phyloP scores from a whole-genome alignment of 2,888 invertebrate genomes.

The Caenorhabditis sp. region DNA sequence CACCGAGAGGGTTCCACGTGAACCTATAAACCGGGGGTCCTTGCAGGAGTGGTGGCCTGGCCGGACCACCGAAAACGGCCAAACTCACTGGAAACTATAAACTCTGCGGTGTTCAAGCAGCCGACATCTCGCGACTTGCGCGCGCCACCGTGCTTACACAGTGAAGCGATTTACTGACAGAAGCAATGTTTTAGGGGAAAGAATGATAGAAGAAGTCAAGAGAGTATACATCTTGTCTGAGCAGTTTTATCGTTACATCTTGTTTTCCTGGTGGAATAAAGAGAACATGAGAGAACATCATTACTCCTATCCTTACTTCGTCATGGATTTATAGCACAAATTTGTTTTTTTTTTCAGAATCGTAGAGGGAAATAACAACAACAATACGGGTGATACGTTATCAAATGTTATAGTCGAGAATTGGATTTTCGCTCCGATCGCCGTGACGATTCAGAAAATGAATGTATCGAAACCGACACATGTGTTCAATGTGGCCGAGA shows the following conservation, averaged over 20 bases:
- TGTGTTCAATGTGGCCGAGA: slow-evolving; percentile 47
- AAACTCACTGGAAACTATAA: background rate
- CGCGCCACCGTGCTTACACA: background rate
- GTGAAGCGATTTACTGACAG: background rate
- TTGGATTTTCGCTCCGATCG: slow-evolving; percentile 73
- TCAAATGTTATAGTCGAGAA: slow-evolving; percentile 62
- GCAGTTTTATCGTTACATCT: too few relatives aligned
- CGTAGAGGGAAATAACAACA: slow-evolving; percentile 39
- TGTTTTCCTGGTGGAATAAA: too few relatives aligned
- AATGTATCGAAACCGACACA: slow-evolving; percentile 57
- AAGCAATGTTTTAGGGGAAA: background rate
- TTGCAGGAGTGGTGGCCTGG: background rate
- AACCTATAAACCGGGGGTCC: too few relatives aligned
- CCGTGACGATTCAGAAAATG: slow-evolving; percentile 70
- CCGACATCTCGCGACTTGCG: slow-evolving; percentile 47
- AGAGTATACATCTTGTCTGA: background rate
- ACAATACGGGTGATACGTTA: slow-evolving; percentile 46
- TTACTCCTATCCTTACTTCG: too few relatives aligned
- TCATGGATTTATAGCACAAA: background rate
- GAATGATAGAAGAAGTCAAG: background rate
- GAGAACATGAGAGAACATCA: background rate
- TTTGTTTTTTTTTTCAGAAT: slow-evolving; percentile 35
- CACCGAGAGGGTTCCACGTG: slow-evolving; percentile 14
- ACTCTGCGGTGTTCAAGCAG: slow-evolving; percentile 15
- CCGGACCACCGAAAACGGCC: background rate